phyloP scores from a whole-genome alignment of 2,888 invertebrate genomes.

The Heteromyza rotundicornis region DNA sequence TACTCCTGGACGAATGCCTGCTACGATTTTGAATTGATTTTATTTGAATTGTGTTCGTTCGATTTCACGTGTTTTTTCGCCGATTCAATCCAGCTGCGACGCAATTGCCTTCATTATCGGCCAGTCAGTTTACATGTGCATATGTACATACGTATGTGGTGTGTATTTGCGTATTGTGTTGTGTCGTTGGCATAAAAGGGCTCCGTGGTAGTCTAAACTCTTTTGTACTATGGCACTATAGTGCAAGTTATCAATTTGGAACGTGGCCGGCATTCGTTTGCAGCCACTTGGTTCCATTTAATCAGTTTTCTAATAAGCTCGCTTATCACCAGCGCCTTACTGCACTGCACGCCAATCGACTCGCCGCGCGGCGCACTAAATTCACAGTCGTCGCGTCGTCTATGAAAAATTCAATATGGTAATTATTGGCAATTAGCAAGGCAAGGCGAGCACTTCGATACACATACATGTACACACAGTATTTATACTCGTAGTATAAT shows the following conservation, averaged over 20 bases:
- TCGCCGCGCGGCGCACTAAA: slow-evolving; percentile 21
- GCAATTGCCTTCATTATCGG: slow-evolving; percentile 7
- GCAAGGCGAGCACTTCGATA: no score
- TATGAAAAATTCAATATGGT: slow-evolving; percentile 40
- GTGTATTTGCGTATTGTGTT: no score
- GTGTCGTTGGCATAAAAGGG: neutral
- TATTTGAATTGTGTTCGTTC: slow-evolving; percentile 17
- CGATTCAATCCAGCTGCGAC: neutral
- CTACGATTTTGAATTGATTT: slow-evolving; percentile 19
- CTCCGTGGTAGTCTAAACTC: neutral
- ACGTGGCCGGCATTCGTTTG: slow-evolving; percentile 50
- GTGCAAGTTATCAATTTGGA: slow-evolving; percentile 52
- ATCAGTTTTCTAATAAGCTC: neutral
- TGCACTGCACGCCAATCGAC: no score
- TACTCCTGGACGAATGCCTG: neutral
- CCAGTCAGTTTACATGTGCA: neutral
- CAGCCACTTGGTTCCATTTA: neutral
- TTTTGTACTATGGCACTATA: no score
- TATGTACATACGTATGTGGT: no score
- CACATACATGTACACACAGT: no score
- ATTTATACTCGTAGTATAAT: no score
- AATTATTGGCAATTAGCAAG: no score
- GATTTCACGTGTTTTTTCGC: slow-evolving; percentile 10
- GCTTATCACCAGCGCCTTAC: neutral
- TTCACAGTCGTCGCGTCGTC: slow-evolving; percentile 47